These are phyloP conservation scores for Scopus umbretta DNA, from an alignment of 2,113 vertebrate species.

Conservation along the genomic window DNA sequence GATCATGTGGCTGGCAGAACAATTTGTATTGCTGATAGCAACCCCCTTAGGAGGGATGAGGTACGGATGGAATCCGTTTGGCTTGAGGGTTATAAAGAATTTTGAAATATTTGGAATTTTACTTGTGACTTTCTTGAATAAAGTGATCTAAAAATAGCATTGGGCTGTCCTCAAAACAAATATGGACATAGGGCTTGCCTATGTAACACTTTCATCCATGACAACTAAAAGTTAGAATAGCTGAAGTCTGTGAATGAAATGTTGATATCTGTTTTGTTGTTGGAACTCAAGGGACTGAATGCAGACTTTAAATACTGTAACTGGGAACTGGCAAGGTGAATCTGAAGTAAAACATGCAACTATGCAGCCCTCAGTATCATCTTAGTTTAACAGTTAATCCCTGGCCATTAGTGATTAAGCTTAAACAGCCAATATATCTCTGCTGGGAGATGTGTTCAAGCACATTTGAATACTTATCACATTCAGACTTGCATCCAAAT, in stretches of 20 bases:
- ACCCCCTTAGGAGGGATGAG: accelerated
- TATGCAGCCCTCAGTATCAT: not conserved
- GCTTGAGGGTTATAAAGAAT: not conserved
- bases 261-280: not conserved
- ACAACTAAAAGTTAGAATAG: not conserved
- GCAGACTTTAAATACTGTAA: not conserved
- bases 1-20: not conserved
- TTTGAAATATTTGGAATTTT: not conserved
- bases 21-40: not conserved
- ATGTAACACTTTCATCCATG: not conserved
- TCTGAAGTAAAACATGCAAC: not conserved
- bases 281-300: not conserved
- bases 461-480: not conserved
- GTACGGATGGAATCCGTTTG: not conserved
- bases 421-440: not conserved
- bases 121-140: not conserved
- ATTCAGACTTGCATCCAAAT: not conserved
- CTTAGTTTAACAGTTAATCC: not conserved
- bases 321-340: not conserved
- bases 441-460: not conserved
- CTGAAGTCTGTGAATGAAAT: not conserved
- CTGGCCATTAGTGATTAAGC: not conserved
- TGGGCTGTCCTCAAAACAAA: not conserved
- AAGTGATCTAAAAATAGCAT: not conserved
- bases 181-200: not conserved